Percentiles rank a stretch among this genome's conserved stretches.
These are phyloP conservation scores for Hippasteria phrygiana DNA, from an alignment of 53 echinoderm and acorn worm genomes.

Conservation along the genomic window DNA sequence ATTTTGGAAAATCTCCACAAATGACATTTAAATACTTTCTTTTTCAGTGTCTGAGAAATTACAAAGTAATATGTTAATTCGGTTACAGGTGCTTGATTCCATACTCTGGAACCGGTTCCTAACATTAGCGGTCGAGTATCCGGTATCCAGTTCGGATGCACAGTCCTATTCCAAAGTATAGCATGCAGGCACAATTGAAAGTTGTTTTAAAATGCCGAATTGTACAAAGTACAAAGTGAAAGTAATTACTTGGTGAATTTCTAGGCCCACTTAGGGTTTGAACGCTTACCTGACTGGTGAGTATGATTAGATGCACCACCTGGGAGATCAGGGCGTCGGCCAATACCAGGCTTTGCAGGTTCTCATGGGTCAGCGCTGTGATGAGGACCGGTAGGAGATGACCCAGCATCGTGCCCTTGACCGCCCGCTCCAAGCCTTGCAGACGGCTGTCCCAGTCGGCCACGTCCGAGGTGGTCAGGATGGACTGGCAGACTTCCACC, in stretches of 20 bases:
- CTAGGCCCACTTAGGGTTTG: not conserved
- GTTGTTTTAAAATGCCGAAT: no score
- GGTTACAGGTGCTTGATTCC: no score
- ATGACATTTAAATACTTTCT: no score
- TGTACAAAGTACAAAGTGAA: no score
- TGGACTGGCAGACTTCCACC: slow-evolving; percentile 74
- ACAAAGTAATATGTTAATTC: no score
- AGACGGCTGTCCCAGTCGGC: slow-evolving; percentile 60
- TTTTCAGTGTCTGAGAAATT: no score
- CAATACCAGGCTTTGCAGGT: slow-evolving; percentile 72
- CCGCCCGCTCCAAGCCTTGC: slow-evolving; percentile 78
- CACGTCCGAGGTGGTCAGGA: slow-evolving; percentile 24
- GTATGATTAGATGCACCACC: slow-evolving; percentile 82
- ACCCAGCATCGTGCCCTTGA: slow-evolving; percentile 85
- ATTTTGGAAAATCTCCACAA: no score
- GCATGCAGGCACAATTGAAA: no score
- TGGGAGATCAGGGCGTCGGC: slow-evolving; percentile 82
- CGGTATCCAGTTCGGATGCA: no score
- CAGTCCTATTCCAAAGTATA: no score
- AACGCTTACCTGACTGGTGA: slow-evolving; percentile 80
- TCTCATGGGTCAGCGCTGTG: slow-evolving; percentile 79
- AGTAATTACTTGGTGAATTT: not conserved
- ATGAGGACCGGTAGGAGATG: slow-evolving; percentile 82
- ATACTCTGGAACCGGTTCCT: no score
- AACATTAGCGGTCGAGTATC: no score